A percentile compares a stretch with the other conserved stretches of the same genome.
Evolutionary conservation across 2,797 vertebrate species (phyloP).

Genomic region (Mergus octosetaceus): DNA sequence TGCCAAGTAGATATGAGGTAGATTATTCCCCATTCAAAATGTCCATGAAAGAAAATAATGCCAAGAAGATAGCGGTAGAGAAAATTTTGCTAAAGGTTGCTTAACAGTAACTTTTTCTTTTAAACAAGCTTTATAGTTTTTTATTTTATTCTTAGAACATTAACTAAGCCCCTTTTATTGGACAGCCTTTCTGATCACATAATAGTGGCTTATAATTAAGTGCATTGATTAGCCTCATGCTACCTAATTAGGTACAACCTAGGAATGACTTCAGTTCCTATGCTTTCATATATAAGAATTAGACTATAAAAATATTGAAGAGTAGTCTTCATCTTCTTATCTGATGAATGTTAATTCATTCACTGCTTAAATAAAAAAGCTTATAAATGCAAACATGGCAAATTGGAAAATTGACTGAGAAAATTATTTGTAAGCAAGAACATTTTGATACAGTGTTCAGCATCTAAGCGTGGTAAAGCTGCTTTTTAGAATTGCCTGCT

Average conservation of each 20-base stretch:
- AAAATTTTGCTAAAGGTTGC: neutral
- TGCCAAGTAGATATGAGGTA: neutral
- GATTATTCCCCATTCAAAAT: neutral
- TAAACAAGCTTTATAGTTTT: neutral
- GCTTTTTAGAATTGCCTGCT: neutral
- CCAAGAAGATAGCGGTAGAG: neutral
- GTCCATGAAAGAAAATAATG: neutral
- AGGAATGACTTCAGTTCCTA: neutral
- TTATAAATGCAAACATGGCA: neutral
- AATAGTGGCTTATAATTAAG: neutral
- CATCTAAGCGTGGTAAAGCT: neutral
- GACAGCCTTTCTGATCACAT: neutral
- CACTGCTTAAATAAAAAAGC: neutral
- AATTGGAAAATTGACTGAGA: neutral
- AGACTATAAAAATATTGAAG: neutral
- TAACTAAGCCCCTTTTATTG: neutral
- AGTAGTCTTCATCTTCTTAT: neutral
- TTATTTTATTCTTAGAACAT: neutral
- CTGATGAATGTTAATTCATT: neutral
- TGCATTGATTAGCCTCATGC: neutral
- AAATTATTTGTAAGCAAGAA: neutral
- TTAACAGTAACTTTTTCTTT: neutral
- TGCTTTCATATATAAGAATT: neutral
- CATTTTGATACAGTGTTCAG: neutral
- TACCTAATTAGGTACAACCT: neutral